Evolutionary conservation across 2,113 vertebrate genomes (phyloP).

Genomic region (Herpailurus yagouaroundi): DNA sequence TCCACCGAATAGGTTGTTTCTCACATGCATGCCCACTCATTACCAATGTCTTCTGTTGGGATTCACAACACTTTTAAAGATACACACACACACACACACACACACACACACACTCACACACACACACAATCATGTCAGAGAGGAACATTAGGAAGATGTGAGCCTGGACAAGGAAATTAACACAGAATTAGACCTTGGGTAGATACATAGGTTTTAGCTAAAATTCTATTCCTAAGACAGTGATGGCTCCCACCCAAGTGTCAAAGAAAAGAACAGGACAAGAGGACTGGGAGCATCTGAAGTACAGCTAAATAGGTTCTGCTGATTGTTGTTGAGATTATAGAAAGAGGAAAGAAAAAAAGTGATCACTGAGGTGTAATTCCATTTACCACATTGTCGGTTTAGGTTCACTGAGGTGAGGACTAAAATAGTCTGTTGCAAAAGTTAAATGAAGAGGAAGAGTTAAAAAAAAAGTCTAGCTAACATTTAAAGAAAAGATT

Average conservation of each 20-base stretch:
- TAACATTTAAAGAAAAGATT: background rate
- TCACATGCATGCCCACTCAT: background rate
- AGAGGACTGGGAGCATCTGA: background rate
- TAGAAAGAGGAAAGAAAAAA: background rate
- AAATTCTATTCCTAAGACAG: background rate
- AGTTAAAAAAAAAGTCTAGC: background rate
- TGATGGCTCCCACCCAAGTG: background rate
- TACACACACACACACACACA: background rate
- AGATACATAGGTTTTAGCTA: background rate
- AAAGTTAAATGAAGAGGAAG: background rate
- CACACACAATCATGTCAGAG: background rate
- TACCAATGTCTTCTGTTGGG: background rate
- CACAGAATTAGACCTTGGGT: background rate
- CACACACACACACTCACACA: no score
- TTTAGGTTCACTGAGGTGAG: background rate
- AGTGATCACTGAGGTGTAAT: background rate
- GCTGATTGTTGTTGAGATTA: constrained; percentile 46
- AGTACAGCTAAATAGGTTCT: constrained; percentile 26
- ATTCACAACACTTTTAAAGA: background rate
- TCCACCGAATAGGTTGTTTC: background rate
- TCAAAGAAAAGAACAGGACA: constrained; percentile 39
- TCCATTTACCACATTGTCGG: background rate
- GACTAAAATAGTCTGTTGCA: background rate
- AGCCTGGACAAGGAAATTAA: background rate
- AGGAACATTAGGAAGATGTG: background rate